phyloP scores from a whole-genome alignment of 1,140 invertebrate genomes.

The Aphis craccivora region DNA sequence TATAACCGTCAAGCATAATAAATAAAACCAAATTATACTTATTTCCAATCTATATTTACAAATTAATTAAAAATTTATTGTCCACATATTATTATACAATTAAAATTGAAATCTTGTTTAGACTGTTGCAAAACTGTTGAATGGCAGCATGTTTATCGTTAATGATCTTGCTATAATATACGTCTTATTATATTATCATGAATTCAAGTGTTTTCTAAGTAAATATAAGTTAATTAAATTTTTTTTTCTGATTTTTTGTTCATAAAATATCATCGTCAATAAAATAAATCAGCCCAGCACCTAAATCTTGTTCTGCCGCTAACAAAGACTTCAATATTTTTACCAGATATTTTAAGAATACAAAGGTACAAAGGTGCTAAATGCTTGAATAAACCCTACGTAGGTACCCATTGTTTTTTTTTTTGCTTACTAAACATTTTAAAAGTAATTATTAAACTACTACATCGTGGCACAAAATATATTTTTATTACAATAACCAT shows the following conservation, averaged over 20 bases:
- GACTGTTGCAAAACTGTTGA: background rate
- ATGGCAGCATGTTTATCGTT: background rate
- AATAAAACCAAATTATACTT: background rate
- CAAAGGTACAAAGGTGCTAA: background rate
- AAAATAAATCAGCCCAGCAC: background rate
- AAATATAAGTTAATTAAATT: background rate
- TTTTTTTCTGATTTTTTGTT: background rate
- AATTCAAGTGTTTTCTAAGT: background rate
- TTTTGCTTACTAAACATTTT: background rate
- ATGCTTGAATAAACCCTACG: background rate
- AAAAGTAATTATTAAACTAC: conserved; percentile 1
- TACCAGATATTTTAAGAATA: background rate
- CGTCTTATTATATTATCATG: background rate
- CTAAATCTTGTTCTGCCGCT: background rate
- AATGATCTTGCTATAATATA: background rate
- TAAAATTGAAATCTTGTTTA: background rate
- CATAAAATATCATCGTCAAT: background rate
- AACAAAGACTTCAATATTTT: background rate
- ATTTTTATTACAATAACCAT: conserved; percentile 9
- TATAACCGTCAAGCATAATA: background rate
- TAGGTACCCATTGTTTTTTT: background rate
- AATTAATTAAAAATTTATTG: background rate
- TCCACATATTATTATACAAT: no score
- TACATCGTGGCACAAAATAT: background rate
- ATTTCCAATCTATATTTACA: background rate